Evolutionary conservation across 2,797 vertebrate species (phyloP), one percentile per base, ranked within the genome.

Genomic region (Gallinago nigripennis): DNA sequence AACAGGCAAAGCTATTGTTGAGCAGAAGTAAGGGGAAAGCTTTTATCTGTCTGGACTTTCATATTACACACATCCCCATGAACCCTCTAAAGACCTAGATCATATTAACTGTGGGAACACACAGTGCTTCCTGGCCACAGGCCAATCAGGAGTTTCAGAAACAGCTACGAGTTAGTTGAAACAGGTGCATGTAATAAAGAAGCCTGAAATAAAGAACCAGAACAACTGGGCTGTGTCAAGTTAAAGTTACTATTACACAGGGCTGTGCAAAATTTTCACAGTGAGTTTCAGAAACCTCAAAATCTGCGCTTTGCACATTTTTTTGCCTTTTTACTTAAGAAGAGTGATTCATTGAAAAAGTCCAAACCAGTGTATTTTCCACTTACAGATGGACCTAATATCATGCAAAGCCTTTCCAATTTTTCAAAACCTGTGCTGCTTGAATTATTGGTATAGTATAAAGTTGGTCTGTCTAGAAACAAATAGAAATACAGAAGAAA

Each of bases 151-250:
- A 93, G 88, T 95, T 95, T 94, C 80, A 95, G 95, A 94, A 96
- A 96, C 76, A 83, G 94, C 91, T 73, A 88, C 21, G 6, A 81
- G 73, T 96, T 95, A 96, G 96, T 96, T 97, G 95, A 95, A 97
- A 97, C 97, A 97, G 97, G 96, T 97, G 97, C 96, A 97, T 95
- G 97, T 96, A 96, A 97, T 97, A 97, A 97, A 97, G 95, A 94
- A 96, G 95, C 92, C 95, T 96, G 86, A 97, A 96, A 97, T 94
- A 96, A 97, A 97, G 95, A 92, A 94, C 71, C 68, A 96, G 88
- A 96, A 96, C 96, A 97, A 97, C 96, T 97, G 96, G 97, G 61
- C 93, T 96, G 82, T 94, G 94, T 97, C 85, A 96, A 94, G 89
- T 71, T 86, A 94, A 96, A 97, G 82, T 96, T 95, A 90, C 91